phyloP scores from a whole-genome alignment of 2,888 invertebrate genomes.

The Euzetes globulus region DNA sequence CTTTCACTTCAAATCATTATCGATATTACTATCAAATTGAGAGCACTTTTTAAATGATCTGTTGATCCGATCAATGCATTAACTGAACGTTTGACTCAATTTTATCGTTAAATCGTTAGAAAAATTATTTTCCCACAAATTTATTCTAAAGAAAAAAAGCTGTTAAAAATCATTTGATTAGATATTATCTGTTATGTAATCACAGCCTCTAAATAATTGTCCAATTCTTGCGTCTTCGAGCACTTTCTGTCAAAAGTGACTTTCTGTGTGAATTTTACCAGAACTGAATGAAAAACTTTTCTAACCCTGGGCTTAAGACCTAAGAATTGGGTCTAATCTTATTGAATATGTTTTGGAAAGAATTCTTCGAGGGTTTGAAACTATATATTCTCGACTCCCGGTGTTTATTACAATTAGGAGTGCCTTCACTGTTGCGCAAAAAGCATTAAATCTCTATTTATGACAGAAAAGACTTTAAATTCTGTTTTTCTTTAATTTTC shows the following conservation, averaged over 20 bases:
- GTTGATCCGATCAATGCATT: neutral
- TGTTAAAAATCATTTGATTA: neutral
- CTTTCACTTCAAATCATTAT: too few species aligned
- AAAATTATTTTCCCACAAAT: neutral
- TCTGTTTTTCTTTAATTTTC: neutral
- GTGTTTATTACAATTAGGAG: constrained; percentile 18
- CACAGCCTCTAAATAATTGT: too few species aligned
- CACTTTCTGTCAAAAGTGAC: too few species aligned
- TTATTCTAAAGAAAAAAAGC: neutral
- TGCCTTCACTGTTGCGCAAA: constrained; percentile 15
- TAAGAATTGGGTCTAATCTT: too few species aligned
- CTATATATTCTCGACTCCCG: neutral
- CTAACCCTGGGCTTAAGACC: too few species aligned
- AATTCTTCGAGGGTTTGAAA: too few species aligned
- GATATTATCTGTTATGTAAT: too few species aligned
- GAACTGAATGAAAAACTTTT: too few species aligned
- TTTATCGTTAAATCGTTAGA: neutral
- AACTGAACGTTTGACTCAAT: neutral
- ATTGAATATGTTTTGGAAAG: too few species aligned
- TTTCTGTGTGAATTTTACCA: too few species aligned
- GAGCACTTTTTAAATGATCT: neutral
- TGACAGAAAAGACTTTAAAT: neutral
- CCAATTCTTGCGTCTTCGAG: too few species aligned
- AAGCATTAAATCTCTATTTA: neutral
- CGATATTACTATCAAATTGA: neutral